Evolutionary conservation across 2,797 vertebrate genomes (phyloP), one percentile per base, ranked within the genome.

Genomic region (Anisognathus igniventris): DNA sequence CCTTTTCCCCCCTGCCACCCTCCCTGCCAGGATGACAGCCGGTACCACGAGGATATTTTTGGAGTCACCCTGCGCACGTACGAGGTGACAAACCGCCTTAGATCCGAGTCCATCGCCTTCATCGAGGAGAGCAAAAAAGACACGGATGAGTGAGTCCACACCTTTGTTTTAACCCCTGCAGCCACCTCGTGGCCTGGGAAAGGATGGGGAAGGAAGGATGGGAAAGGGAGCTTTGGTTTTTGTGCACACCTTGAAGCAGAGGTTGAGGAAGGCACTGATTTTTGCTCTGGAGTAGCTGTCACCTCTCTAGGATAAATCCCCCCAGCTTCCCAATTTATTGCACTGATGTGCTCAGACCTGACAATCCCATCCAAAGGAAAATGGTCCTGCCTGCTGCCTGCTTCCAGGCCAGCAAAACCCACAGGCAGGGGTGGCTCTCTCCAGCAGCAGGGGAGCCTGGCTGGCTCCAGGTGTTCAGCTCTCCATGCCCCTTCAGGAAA

Each of bases 71-170:
- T 99, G 96, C 98, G 99, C 40, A 99, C 99, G 0, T 99, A 99
- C 0, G 99, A 99, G 97, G 99, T 99, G 97, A 99, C 99, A 95
- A 99, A 99, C 97, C 98, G 99, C 92, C 98, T 99, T 96, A 98
- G 99, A 89, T 99, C 99, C 3, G 99, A 99, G 98, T 99, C 99
- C 76, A 99, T 99, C n/a, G 99, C 99, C 37, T 99, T 98, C 98
- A 99, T 99, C 24, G 99, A 99, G 96, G 99, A 99, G 97, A 99
- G 98, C 98, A 99, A 99, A 98, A 99, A 98, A 97, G 99, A 99
- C 88, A 96, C 98, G 0, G 99, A 99, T 37, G 99, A 99, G 99
- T 99, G 98, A 98, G 99, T 97, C 4, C 60, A 20, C 53, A 28
- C 10, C 3, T 61, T 82, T 39, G 1, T 85, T 80, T 94, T 45